Evolutionary conservation across 2,888 invertebrate genomes (phyloP).

Genomic region (Artemia sinica): DNA sequence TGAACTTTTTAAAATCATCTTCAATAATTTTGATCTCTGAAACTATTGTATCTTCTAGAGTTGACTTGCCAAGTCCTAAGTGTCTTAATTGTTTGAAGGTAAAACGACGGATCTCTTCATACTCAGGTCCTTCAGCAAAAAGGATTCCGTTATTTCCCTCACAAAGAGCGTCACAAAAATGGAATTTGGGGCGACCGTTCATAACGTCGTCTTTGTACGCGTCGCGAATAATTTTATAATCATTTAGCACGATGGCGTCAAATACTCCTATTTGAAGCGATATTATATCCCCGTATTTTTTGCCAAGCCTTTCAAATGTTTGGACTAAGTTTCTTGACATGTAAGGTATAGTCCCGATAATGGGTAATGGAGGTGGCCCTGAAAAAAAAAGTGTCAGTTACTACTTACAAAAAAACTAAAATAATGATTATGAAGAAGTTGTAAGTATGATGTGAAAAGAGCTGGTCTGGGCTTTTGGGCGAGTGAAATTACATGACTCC

Average conservation of each 20-base stretch:
- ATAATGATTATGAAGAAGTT: no score
- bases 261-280: conserved; percentile 18
- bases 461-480: no score
- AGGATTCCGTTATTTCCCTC: conserved; percentile 24
- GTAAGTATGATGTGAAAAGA: no score
- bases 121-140: conserved; percentile 21
- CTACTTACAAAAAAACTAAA: no score
- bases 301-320: conserved; percentile 21
- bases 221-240: conserved; percentile 25
- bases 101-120: conserved; percentile 24
- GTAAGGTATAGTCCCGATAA: not conserved
- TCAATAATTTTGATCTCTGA: conserved; percentile 22
- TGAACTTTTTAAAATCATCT: conserved; percentile 23
- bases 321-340: not conserved
- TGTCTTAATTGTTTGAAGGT: conserved; percentile 24
- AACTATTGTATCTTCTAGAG: conserved; percentile 16
- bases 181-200: conserved; percentile 23
- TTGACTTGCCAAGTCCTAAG: conserved; percentile 23
- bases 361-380: not conserved
- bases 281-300: conserved; percentile 23
- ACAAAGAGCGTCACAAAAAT: conserved; percentile 21
- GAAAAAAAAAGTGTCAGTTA: not conserved
- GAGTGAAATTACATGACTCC: no score
- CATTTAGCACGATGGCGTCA: conserved; percentile 24
- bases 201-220: conserved; percentile 23